Base-by-base conservation (phyloP, 2,113 vertebrate genomes). In the Planiliza haematocheilus region DNA sequence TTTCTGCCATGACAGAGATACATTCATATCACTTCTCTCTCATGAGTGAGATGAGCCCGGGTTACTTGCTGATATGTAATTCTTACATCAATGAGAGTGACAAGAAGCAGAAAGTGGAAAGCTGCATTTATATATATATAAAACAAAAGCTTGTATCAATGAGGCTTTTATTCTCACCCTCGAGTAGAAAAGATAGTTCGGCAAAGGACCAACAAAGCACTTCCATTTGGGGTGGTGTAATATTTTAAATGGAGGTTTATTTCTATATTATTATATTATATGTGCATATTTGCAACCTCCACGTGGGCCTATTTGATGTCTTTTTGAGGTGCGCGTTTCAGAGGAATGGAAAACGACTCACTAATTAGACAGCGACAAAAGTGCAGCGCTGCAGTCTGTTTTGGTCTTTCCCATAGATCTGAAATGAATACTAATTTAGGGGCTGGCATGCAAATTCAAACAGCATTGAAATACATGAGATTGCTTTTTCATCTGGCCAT, bases 341-440 rank as follows among this genome's bases (percentile, higher is more conserved):
- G 34, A 66, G 39, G 65, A 74, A 51, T 66, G n/a, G 18, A 64
- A 77, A 77, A 82, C 78, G 39, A 52, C 21, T 79, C 48, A 18
- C 69, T 91, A 86, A 89, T 86, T 79, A 88, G 59, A 61, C 58
- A 43, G 67, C 84, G 79, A 87, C 77, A 86, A 77, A 77, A 83
- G 72, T 82, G 48, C 73, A 58, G 51, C 12, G 46, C 70, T 60
- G 57, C 76, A 65, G 62, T 74, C 77, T 80, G 71, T 60, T 78
- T 72, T 77, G 48, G 55, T 78, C 60, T 66, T 73, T 78, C 48
- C 37, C 46, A 56, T 10, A 73, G 10, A 79, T 79, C 75, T 73
- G 73, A 80, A 74, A 78, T 82, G 73, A 89, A 88, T 87, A 87
- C 48, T 70, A 80, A 85, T 91, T 80, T 69, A 61, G 52, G 46